phyloP scores from a whole-genome alignment of 1,140 invertebrate species.

The Drosophila malerkotliana region DNA sequence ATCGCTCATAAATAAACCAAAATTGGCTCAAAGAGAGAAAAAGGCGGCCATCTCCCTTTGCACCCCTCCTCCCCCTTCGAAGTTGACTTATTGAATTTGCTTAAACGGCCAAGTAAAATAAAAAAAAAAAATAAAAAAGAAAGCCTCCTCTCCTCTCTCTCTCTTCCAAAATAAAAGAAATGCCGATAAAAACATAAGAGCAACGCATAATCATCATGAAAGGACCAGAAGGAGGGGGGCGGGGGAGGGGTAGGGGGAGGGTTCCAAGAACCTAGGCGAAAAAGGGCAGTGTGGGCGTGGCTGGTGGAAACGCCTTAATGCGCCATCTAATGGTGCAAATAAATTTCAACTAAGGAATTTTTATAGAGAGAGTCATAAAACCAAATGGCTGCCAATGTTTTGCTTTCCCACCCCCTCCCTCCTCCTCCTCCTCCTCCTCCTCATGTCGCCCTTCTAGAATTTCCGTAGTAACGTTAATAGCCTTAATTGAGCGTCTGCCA shows the following conservation, averaged over 20 bases:
- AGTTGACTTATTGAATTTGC: slow-evolving; percentile 78
- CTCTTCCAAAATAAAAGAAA: neutral
- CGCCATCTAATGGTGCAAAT: slow-evolving; percentile 78
- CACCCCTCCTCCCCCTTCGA: slow-evolving; percentile 6
- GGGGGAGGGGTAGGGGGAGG: slow-evolving; percentile 16
- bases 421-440: neutral
- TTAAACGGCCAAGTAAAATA: slow-evolving; percentile 19
- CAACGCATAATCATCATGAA: slow-evolving; percentile 66
- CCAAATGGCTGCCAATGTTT: slow-evolving; percentile 77
- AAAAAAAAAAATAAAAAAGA: neutral
- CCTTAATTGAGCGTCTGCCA: slow-evolving; percentile 80
- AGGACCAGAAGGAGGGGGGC: neutral
- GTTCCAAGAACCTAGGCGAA: neutral
- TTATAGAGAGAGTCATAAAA: slow-evolving; percentile 80
- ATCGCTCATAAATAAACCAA: slow-evolving; percentile 79
- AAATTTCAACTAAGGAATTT: slow-evolving; percentile 83
- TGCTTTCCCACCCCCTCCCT: slow-evolving; percentile 11
- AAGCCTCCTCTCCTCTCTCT: slow-evolving; percentile 12
- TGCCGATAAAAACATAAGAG: slow-evolving; percentile 55
- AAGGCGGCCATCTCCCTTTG: neutral
- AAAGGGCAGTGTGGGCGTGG: slow-evolving; percentile 25
- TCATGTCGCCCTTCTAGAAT: neutral
- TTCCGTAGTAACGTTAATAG: slow-evolving; percentile 76
- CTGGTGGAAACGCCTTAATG: slow-evolving; percentile 68
- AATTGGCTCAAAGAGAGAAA: slow-evolving; percentile 57